Percentiles rank a stretch among this genome's conserved stretches.
phyloP scores from a whole-genome alignment of 2,888 invertebrate species.

The Glyphotaelius pellucidus region DNA sequence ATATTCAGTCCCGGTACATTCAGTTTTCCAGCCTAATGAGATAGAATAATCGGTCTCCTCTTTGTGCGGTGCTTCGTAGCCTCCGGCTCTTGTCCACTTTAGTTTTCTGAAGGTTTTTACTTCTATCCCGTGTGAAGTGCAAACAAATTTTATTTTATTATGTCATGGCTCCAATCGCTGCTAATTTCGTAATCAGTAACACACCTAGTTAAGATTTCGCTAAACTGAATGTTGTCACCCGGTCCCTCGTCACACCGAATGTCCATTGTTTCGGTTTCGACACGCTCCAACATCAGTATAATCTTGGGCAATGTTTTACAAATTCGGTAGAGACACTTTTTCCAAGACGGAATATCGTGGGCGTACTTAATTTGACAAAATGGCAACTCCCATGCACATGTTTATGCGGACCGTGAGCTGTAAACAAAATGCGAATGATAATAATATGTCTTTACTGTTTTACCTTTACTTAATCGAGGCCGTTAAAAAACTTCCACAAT shows the following conservation, averaged over 20 bases:
- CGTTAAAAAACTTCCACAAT: neutral
- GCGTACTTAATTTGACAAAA: neutral
- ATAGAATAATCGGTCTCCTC: too few relatives aligned
- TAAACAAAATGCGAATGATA: neutral
- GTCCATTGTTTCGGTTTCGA: neutral
- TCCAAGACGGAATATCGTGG: neutral
- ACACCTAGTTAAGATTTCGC: neutral
- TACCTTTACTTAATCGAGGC: neutral
- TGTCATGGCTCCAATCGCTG: neutral
- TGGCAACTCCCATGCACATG: neutral
- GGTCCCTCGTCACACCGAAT: neutral
- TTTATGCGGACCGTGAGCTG: neutral
- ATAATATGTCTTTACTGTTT: neutral
- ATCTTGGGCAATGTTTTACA: neutral
- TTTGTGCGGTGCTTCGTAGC: too few relatives aligned
- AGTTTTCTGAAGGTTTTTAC: too few relatives aligned
- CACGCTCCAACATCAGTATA: neutral
- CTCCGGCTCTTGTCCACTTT: too few relatives aligned
- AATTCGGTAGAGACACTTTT: neutral
- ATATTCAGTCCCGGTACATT: too few relatives aligned
- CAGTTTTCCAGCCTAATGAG: too few relatives aligned
- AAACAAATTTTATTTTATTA: too few relatives aligned
- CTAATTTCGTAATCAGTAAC: neutral
- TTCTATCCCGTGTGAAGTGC: too few relatives aligned
- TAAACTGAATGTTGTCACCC: neutral